A percentile compares a stretch with the other conserved stretches of the same genome.
Evolutionary conservation across 1,140 invertebrate species (phyloP).

Genomic region (Drosophila athabasca): DNA sequence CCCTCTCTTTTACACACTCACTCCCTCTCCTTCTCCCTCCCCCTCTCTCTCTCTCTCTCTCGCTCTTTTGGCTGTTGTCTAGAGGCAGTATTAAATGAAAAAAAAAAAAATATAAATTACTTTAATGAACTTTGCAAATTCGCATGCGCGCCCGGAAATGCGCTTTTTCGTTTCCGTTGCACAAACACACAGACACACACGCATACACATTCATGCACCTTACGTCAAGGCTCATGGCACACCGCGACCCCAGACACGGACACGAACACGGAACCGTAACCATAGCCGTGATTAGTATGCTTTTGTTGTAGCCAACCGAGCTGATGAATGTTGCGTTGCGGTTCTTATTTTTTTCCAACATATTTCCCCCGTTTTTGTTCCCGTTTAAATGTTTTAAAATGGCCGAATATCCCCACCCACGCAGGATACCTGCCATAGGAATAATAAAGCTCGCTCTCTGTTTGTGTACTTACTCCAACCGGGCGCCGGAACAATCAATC

Average conservation of each 20-base stretch:
- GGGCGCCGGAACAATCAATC: conserved; percentile 97
- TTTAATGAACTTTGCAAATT: conserved; percentile 82
- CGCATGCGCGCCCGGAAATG: conserved; percentile 77
- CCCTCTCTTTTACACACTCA: background rate
- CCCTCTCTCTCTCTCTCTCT: background rate
- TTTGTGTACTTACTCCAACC: conserved; percentile 91
- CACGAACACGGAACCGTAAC: conserved; percentile 51
- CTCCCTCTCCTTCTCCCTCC: background rate
- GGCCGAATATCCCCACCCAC: conserved; percentile 31
- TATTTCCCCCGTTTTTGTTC: background rate
- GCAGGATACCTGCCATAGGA: background rate
- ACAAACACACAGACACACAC: conserved; percentile 26
- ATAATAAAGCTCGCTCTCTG: background rate
- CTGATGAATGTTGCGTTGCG: conserved; percentile 70
- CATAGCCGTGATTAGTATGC: conserved; percentile 73
- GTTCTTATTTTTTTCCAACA: conserved; percentile 32
- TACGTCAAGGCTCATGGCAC: conserved; percentile 47
- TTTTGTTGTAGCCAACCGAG: conserved; percentile 63
- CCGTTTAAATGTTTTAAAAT: conserved; percentile 42
- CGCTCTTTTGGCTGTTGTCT: conserved; percentile 38
- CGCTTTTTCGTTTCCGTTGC: conserved; percentile 75
- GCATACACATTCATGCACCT: conserved; percentile 41
- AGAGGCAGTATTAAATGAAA: conserved; percentile 67
- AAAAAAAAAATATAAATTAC: conserved; percentile 74
- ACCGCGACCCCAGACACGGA: conserved; percentile 28